phyloP scores from a whole-genome alignment of 53 echinoderm and acorn worm genomes.

The Luidia sarsii region DNA sequence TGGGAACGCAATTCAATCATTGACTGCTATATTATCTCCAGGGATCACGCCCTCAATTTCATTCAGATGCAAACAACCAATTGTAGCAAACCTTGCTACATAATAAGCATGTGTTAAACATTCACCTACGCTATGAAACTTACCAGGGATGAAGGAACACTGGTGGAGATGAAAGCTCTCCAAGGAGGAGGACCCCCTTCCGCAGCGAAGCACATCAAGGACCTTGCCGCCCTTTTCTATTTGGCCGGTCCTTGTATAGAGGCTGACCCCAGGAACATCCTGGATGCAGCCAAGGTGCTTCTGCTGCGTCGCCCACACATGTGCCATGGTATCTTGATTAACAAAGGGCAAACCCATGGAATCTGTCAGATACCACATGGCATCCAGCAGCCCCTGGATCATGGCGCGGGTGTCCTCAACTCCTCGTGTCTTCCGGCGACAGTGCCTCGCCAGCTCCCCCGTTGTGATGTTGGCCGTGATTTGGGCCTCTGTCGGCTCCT shows the following conservation, averaged over 20 bases:
- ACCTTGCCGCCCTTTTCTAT: slow-evolving; percentile 33
- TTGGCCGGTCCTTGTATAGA: slow-evolving; percentile 56
- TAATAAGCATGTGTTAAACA: too few relatives aligned
- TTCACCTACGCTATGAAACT: not conserved
- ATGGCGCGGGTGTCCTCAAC: not conserved
- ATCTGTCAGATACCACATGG: slow-evolving; percentile 53
- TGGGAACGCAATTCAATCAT: too few relatives aligned
- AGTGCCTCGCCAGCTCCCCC: slow-evolving; percentile 29
- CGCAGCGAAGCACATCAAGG: slow-evolving; percentile 53
- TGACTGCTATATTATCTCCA: too few relatives aligned
- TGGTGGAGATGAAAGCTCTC: slow-evolving; percentile 65
- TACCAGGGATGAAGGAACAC: slow-evolving; percentile 58
- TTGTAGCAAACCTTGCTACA: too few relatives aligned
- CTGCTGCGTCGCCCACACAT: slow-evolving; percentile 67
- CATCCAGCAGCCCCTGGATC: slow-evolving; percentile 19
- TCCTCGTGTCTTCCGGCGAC: slow-evolving; percentile 23
- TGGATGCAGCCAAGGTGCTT: slow-evolving; percentile 66
- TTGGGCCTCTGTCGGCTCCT: slow-evolving; percentile 10
- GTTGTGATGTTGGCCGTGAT: slow-evolving; percentile 11
- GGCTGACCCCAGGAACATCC: slow-evolving; percentile 55
- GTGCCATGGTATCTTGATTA: slow-evolving; percentile 31
- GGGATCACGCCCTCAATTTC: too few relatives aligned
- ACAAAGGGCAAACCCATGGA: slow-evolving; percentile 34
- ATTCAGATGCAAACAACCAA: too few relatives aligned
- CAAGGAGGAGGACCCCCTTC: slow-evolving; percentile 56